Base-by-base conservation (phyloP, 2,888 invertebrate genomes). In the Phaedon cochleariae region DNA sequence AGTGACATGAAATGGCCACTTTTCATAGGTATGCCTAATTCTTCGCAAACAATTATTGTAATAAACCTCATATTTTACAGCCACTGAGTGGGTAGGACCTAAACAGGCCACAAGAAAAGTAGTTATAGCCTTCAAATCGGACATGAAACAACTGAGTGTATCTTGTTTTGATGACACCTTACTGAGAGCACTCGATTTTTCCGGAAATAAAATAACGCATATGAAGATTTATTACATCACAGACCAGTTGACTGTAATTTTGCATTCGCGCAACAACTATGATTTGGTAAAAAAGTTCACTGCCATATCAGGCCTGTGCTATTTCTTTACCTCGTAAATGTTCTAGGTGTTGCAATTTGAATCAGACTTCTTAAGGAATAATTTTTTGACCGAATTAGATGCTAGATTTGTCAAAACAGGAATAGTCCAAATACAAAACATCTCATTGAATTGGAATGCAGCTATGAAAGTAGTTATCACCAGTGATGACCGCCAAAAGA, bases 211-310 rank as follows among this genome's bases (percentile, higher is more conserved):
- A 41, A 74, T 62, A 64, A 52, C 64, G 65, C 41, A 68, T 71
- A 51, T 70, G 74, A 41, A 79, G 81, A 54, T 85, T 17, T 81
- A 83, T 59, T 68, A 80, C n/a, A 73, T 83, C 0, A 75, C 73
- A 1, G 84, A 85, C 68, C 79, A 80, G 59, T 73, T 79, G 12
- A 83, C 82, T 62, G 22, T 85, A 1, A 72, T 86, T 52, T 67
- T 88, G 34, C 82, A 84, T 66, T 81, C 85, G 29, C 76, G 79
- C 12, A 83, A 85, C 67, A 86, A 86, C 70, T 87, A 87, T 71
- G 88, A 88, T 79, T 77, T 87, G 79, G 86, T 86, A 77, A 74
- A 69, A 62, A 48, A 45, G 46, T n/a, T 20, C 20, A 1, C 18
- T 9, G 10, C 26, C 0, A 9, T 12, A 26, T 26, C 15, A 20